These are phyloP conservation scores for Canis aureus DNA, from an alignment of 2,113 vertebrate genomes.

Conservation along the genomic window DNA sequence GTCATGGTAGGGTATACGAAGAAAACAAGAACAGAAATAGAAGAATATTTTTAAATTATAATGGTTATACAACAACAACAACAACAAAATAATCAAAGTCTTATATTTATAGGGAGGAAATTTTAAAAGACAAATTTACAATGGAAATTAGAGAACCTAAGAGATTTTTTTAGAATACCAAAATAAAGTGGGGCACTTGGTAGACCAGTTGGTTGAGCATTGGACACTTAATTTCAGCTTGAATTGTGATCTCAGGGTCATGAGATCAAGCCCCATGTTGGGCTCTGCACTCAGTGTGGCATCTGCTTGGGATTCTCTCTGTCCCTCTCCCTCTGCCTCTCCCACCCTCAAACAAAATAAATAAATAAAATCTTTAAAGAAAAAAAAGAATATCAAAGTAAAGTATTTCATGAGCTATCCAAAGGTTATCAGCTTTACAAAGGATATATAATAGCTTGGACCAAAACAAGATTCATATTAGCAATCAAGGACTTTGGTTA, in stretches of 20 bases:
- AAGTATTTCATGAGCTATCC: neutral
- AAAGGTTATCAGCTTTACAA: neutral
- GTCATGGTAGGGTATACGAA: constrained; percentile 31
- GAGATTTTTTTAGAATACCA: constrained; percentile 36
- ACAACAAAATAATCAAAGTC: neutral
- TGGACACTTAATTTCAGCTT: neutral
- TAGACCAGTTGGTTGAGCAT: neutral
- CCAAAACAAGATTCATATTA: neutral
- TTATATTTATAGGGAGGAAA: constrained; percentile 67
- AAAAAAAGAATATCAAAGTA: neutral
- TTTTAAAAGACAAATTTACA: constrained; percentile 52
- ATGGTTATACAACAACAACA: neutral
- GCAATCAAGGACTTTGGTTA: neutral
- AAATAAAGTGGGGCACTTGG: neutral
- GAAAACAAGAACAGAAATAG: neutral
- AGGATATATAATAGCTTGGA: neutral
- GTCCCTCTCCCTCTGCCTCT: neutral
- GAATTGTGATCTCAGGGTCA: neutral
- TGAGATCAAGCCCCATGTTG: neutral
- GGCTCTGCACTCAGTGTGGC: neutral
- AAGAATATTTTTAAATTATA: constrained; percentile 1
- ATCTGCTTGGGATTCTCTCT: neutral
- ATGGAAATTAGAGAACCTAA: constrained; percentile 32
- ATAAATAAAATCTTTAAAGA: neutral
- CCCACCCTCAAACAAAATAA: neutral